phyloP scores from a whole-genome alignment of 2,888 invertebrate genomes.

The Epinotia ramella region DNA sequence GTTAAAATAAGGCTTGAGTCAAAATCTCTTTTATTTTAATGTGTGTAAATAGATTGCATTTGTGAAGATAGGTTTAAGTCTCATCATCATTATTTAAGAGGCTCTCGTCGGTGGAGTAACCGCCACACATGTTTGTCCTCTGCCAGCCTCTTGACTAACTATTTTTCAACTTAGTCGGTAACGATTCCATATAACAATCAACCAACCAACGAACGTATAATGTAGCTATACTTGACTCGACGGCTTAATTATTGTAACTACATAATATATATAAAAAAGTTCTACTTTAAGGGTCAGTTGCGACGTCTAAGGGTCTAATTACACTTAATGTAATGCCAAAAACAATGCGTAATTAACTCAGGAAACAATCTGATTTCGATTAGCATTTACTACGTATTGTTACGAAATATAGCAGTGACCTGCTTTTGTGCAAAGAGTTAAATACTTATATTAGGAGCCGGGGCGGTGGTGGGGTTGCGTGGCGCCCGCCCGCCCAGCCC shows the following conservation, averaged over 20 bases:
- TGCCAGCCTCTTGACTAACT: too few relatives aligned
- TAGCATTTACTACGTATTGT: slow-evolving; percentile 48
- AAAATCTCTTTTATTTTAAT: background rate
- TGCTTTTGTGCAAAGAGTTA: slow-evolving; percentile 70
- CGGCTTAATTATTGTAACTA: background rate
- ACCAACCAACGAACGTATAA: too few relatives aligned
- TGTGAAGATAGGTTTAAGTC: too few relatives aligned
- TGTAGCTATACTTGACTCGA: background rate
- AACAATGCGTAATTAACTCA: slow-evolving; percentile 9
- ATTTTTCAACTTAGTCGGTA: too few relatives aligned
- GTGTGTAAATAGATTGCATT: background rate
- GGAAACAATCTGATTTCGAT: slow-evolving; percentile 30
- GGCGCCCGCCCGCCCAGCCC: slow-evolving; percentile 57
- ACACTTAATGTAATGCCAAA: slow-evolving; percentile 1
- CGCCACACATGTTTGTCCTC: too few relatives aligned
- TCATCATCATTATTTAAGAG: too few relatives aligned
- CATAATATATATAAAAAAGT: background rate
- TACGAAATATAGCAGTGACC: slow-evolving; percentile 69
- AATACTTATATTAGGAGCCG: slow-evolving; percentile 67
- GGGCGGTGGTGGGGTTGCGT: slow-evolving; percentile 58
- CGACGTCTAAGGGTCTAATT: background rate
- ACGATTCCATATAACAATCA: too few relatives aligned
- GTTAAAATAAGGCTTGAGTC: too few relatives aligned
- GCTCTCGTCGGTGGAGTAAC: too few relatives aligned
- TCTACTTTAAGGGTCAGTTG: background rate